Base-by-base conservation (phyloP, 2,797 vertebrate genomes). In the Phyllotis vaccarum region DNA sequence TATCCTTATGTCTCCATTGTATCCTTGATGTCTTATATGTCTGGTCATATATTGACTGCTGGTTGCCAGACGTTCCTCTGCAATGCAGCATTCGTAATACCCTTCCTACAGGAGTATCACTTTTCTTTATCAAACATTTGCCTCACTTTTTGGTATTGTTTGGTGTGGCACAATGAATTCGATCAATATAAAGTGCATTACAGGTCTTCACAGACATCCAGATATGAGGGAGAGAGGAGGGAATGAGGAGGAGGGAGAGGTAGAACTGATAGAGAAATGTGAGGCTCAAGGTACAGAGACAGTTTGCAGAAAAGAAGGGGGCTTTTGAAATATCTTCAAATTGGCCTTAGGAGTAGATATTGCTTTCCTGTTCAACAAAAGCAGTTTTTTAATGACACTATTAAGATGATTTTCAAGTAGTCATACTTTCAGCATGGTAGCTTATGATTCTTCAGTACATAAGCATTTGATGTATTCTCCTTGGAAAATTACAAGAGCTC, bases 381-480 rank as follows among this genome's bases (percentile, higher is more conserved):
- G 11, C 74, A 86, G 43, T 66, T 56, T 66, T 56, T 85, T 93
- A 37, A 89, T 92, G 37, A 93, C 89, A 85, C 52, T 80, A 86
- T 90, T 95, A 91, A 91, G 89, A 85, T 1, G 78, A 37, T 94
- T 70, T 89, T 92, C 43, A 91, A 92, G 54, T 80, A 64, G 60
- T 82, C n/a, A 95, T 87, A 95, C 93, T 54, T 82, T 60, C 66
- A 93, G 72, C 68, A 89, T 16, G 22, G 49, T 29, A 64, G 80
- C 54, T 54, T 86, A 43, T 49, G 29, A 89, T n/a, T 90, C 70
- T 91, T 86, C 70, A 95, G 89, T 75, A 89, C 86, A 49, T 49
- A 54, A 87, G 95, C 96, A 68, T 93, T 46, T 58, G 64, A 80
- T 89, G 74, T 31, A 22, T 89, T 85, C 81, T 96, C 93, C 75